Percentiles rank a stretch among this genome's conserved stretches.
These are phyloP conservation scores for Drosophila sulfurigaster DNA, from an alignment of 1,140 invertebrate genomes.

Conservation along the genomic window DNA sequence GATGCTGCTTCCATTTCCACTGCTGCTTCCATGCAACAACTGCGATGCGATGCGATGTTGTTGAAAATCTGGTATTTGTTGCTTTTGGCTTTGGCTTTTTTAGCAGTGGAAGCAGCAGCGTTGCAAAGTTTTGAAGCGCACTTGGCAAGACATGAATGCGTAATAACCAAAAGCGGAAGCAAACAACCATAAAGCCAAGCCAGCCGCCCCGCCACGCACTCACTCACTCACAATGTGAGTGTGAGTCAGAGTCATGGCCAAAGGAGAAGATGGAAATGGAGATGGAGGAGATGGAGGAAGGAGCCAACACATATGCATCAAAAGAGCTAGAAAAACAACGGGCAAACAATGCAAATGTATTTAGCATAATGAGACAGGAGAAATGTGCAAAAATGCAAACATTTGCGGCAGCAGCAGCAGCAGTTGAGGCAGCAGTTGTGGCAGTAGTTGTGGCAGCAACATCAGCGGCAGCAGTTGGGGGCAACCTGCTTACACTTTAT, in stretches of 20 bases:
- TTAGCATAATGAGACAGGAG: constrained; percentile 83
- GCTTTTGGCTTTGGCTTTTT: constrained; percentile 79
- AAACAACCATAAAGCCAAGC: constrained; percentile 78
- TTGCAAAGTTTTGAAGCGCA: constrained; percentile 77
- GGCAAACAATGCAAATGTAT: constrained; percentile 83
- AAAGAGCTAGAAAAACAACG: constrained; percentile 83
- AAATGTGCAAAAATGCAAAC: constrained; percentile 83
- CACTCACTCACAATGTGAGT: constrained; percentile 1
- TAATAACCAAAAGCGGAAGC: constrained; percentile 82
- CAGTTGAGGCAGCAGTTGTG: constrained; percentile 26
- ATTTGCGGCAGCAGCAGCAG: constrained; percentile 63
- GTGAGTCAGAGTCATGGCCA: constrained; percentile 18
- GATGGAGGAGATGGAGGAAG: neutral
- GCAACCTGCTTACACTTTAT: constrained; percentile 63
- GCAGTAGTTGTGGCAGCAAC: neutral
- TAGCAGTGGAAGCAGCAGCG: constrained; percentile 33
- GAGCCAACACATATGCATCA: constrained; percentile 76
- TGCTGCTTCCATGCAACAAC: constrained; percentile 36
- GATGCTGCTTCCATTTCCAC: constrained; percentile 10
- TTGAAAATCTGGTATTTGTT: constrained; percentile 78
- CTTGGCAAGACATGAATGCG: constrained; percentile 82
- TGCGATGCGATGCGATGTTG: constrained; percentile 45
- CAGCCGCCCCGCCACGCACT: constrained; percentile 46
- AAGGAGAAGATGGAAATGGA: no score
- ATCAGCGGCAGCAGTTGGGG: neutral